phyloP scores from a whole-genome alignment of 2,797 vertebrate species.

The Leptatherina wallacei region DNA sequence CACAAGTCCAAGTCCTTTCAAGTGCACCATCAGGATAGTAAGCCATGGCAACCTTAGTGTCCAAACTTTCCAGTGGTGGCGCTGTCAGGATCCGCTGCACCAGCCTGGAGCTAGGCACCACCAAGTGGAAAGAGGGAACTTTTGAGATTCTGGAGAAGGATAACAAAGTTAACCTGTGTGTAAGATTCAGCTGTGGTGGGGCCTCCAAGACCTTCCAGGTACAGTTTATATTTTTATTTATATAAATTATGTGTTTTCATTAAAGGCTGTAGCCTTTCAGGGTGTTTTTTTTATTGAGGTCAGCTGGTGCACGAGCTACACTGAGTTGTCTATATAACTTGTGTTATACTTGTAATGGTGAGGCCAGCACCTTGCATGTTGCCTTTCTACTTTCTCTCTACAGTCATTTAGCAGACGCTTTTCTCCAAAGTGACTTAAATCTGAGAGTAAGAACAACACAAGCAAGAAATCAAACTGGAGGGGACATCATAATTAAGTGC shows the following conservation, averaged over 20 bases:
- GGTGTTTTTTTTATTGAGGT: not conserved
- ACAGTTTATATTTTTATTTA: conserved; percentile 21
- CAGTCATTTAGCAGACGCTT: too few species aligned
- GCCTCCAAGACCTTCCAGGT: conserved; percentile 92
- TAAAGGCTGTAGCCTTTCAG: not conserved
- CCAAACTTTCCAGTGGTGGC: conserved; percentile 89
- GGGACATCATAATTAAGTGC: too few species aligned
- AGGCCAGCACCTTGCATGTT: too few species aligned
- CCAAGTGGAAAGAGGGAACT: conserved; percentile 94
- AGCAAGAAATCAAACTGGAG: too few species aligned
- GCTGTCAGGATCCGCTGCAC: conserved; percentile 86
- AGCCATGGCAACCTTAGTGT: conserved; percentile 83
- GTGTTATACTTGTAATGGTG: too few species aligned
- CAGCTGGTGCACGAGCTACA: too few species aligned
- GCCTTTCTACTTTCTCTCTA: too few species aligned
- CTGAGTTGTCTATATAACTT: too few species aligned
- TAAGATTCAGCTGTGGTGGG: conserved; percentile 92
- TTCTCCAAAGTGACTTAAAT: too few species aligned
- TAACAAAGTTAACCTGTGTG: conserved; percentile 89
- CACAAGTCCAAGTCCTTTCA: conserved; percentile 46
- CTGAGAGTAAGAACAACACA: too few species aligned
- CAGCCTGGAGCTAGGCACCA: conserved; percentile 91
- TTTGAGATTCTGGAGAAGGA: conserved; percentile 98
- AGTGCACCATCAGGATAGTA: conserved; percentile 54
- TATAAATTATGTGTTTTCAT: not conserved